Evolutionary conservation across 2,113 vertebrate genomes (phyloP), one percentile per base, ranked within the genome.

Genomic region (Empidonax alnorum): DNA sequence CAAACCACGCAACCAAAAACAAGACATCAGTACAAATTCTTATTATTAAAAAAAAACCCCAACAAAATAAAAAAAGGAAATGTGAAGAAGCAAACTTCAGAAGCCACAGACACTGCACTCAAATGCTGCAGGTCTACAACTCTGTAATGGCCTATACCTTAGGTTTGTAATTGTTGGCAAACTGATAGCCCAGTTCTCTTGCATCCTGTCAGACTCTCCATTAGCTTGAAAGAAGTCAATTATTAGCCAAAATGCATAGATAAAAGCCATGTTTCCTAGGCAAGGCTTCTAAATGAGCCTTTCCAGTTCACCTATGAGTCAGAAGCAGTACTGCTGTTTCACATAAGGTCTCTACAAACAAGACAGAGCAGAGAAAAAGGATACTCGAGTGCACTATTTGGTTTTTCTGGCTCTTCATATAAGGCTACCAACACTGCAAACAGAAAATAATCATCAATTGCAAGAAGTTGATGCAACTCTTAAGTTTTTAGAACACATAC

Each of bases 341-440:
- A 1, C 3, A 3, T 17, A 12, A 84, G 75, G 35, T 25, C 31
- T 68, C 66, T 72, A 31, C 2, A 11, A 94, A 50, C 67, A 89
- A 88, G 28, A 53, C n/a, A 74, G 33, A 93, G 75, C 59, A 87
- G 92, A 89, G 63, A 49, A 87, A 98, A 99, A 99, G 99, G 99
- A 99, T 99, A 99, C 99, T 99, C 99, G 97, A 99, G 95, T 75
- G 99, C 99, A 97, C 99, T 98, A 76, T 97, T 98, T 50, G 99
- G 99, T 98, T 99, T 99, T 78, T 99, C 99, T 33, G 97, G 97
- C 94, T 99, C 99, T 98, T 99, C 99, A 89, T 99, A 99, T 77
- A 99, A 98, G 88, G 98, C 98, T 94, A 99, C 99, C 97, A 99
- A 95, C 90, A 99, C 99, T 99, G 98, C 75, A 98, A 98, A 97